Conservation (phyloP, 2,888 invertebrate species). For the Drosophila melanosoma region DNA sequence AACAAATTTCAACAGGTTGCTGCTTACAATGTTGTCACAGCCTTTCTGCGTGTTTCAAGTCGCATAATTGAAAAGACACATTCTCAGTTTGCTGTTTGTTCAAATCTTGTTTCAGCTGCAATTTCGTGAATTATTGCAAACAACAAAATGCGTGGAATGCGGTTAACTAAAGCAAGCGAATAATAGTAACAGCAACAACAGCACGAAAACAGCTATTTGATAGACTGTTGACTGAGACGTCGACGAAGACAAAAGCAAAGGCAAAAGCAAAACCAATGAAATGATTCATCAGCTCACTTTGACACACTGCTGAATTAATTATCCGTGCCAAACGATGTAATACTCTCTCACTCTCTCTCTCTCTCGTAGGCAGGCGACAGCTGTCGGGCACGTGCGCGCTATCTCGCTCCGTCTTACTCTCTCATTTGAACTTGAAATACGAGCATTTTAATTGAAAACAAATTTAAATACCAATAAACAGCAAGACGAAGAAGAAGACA, state of each 20-base stretch:
- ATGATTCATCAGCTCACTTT: conserved; percentile 67
- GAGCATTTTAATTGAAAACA: conserved; percentile 48
- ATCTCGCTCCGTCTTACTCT: conserved; percentile 16
- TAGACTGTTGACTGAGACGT: conserved; percentile 24
- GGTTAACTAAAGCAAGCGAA: conserved; percentile 50
- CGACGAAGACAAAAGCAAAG: conserved; percentile 20
- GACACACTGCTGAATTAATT: conserved; percentile 74
- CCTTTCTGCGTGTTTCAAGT: background rate
- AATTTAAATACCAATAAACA: conserved; percentile 67
- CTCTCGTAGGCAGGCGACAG: background rate
- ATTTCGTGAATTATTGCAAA: conserved; percentile 65
- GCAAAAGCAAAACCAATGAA: conserved; percentile 39
- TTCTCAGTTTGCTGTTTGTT: conserved; percentile 4
- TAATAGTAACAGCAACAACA: conserved; percentile 7
- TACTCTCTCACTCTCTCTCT: conserved; percentile 1
- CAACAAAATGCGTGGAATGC: conserved; percentile 65
- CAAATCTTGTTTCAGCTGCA: conserved; percentile 47
- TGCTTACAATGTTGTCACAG: conserved; percentile 5
- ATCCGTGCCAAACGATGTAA: conserved; percentile 21
- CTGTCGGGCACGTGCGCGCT: conserved; percentile 56
- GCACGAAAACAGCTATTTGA: conserved; percentile 17
- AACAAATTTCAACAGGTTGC: conserved; percentile 13
- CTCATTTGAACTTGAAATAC: conserved; percentile 69
- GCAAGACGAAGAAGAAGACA: conserved; percentile 8
- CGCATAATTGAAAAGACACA: conserved; percentile 1